Percentiles rank a stretch among this genome's conserved stretches.
Conservation (phyloP, 2,888 invertebrate species). For the Pheosia tremula region DNA sequence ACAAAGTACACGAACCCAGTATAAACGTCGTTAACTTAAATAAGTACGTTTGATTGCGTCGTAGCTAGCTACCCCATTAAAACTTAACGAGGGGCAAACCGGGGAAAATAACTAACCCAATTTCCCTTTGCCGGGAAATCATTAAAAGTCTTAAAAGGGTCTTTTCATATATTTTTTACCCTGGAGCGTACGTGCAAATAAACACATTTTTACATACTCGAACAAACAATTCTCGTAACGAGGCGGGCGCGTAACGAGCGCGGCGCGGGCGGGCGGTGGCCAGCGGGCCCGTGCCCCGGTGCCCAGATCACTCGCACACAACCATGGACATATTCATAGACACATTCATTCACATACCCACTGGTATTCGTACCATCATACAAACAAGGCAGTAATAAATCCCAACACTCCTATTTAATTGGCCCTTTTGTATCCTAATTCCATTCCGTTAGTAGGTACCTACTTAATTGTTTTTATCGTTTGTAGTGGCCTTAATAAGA, state of each 20-base stretch:
- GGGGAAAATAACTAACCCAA: slow-evolving; percentile 85
- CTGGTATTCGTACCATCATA: no score
- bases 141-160: slow-evolving; percentile 85
- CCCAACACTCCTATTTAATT: neutral
- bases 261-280: slow-evolving; percentile 41
- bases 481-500: no score
- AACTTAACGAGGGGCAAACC: slow-evolving; percentile 84
- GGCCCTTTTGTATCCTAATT: no score
- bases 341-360: neutral
- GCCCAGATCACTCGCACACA: slow-evolving; percentile 5
- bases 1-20: slow-evolving; percentile 71
- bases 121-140: slow-evolving; percentile 85
- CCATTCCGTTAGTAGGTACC: no score
- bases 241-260: slow-evolving; percentile 80
- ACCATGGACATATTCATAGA: neutral
- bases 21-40: slow-evolving; percentile 80
- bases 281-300: slow-evolving; percentile 20
- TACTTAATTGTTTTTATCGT: no score
- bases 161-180: slow-evolving; percentile 83
- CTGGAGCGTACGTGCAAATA: slow-evolving; percentile 83
- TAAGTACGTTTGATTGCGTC: slow-evolving; percentile 84
- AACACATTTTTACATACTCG: slow-evolving; percentile 85
- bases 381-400: neutral
- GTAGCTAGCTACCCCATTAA: slow-evolving; percentile 84
- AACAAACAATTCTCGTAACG: slow-evolving; percentile 84